Evolutionary conservation across 2,797 vertebrate genomes (phyloP), one percentile per base, ranked within the genome.

Genomic region (Anguilla megastoma): DNA sequence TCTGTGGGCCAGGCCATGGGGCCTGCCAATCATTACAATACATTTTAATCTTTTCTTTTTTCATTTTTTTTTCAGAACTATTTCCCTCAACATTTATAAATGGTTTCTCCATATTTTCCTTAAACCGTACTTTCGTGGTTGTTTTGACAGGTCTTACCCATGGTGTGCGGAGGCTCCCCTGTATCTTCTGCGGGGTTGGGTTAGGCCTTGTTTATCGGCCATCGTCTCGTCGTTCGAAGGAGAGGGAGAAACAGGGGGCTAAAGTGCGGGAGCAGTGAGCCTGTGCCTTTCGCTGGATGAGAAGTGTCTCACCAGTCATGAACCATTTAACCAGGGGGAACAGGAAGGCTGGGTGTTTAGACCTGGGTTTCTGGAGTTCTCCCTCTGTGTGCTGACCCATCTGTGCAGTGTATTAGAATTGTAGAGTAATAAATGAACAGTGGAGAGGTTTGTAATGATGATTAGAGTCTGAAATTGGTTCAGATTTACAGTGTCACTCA

Each of bases 401-500:
- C 95, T 96, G 94, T 91, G 94, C 93, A 95, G 95, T 94, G 95
- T 97, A 97, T 97, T 98, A 96, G 96, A 98, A 97, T 97, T 96
- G 97, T 97, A 96, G 94, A 96, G 95, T 95, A 95, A 96, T 97
- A 97, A 97, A 97, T 97, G 94, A 97, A 96, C 96, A 95, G 97
- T 97, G 96, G 97, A 97, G 96, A 95, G 95, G 96, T 97, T 97
- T 97, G 97, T 98, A 98, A 98, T 97, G 97, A 98, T 97, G 97
- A 98, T 98, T 97, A 98, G 97, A 96, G 96, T 95, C 97, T 96
- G 97, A 98, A 98, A 98, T 98, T 98, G 97, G 97, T 96, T 97
- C 97, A 98, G 98, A 98, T 98, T 98, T 98, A 98, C 98, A 97
- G 97, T 96, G 96, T 96, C 94, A 97, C 96, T 97, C 96, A 93